Evolutionary conservation across 2,113 vertebrate genomes (phyloP).

Genomic region (Indicator indicator): DNA sequence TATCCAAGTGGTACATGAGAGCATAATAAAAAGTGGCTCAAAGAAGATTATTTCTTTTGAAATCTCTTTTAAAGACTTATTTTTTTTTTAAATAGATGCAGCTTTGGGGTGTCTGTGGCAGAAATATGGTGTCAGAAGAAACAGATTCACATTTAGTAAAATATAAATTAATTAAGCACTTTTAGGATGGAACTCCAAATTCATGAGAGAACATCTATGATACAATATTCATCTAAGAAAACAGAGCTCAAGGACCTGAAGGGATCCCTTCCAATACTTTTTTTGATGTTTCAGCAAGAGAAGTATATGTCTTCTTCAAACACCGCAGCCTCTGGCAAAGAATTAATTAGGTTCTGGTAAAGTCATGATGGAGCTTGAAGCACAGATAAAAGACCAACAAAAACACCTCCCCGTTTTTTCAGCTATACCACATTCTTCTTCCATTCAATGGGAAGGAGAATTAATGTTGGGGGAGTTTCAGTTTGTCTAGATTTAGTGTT

Average conservation of each 20-base stretch:
- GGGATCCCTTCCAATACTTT: neutral
- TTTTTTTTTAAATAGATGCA: neutral
- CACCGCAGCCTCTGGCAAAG: neutral
- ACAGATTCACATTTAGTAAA: neutral
- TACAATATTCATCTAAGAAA: neutral
- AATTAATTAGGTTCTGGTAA: neutral
- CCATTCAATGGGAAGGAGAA: neutral
- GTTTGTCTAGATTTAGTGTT: neutral
- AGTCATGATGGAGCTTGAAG: neutral
- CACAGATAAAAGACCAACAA: neutral
- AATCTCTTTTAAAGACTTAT: rapidly evolving
- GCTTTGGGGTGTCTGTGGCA: neutral
- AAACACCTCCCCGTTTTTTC: neutral
- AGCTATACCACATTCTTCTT: neutral
- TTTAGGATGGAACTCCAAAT: neutral
- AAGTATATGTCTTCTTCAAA: neutral
- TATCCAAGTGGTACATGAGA: neutral
- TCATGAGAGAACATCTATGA: neutral
- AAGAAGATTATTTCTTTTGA: neutral
- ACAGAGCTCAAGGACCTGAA: neutral
- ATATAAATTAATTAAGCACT: neutral
- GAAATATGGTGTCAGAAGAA: neutral
- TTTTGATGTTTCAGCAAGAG: neutral
- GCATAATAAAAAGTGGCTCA: neutral
- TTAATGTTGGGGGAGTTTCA: rapidly evolving